Base-by-base conservation (phyloP, 2,797 vertebrate genomes). In the Macropodus opercularis region DNA sequence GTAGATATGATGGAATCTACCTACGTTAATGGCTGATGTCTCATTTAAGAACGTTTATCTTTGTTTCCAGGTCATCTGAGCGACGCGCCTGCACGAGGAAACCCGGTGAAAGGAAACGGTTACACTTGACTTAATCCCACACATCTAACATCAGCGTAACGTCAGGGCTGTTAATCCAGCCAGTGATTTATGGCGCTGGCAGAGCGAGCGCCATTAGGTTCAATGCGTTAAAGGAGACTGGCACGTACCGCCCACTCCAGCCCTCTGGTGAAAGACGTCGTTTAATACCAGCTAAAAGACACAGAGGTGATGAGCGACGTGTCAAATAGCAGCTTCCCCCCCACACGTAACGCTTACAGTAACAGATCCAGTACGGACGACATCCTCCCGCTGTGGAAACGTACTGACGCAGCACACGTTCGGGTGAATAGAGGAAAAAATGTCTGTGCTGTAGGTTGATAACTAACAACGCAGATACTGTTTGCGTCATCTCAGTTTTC, bases 181-280 rank as follows among this genome's bases (percentile, higher is more conserved):
- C 59, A 52, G 41, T 63, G 68, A 80, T 74, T 73, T 80, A 80
- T 79, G 48, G 27, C 53, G 53, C 53, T 75, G 78, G 80, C 71
- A 75, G 70, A 14, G 38, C 38, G 3, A 65, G 44, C 53, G 34
- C 19, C 13, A n/a, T 58, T 21, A 63, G 70, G 72, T 79, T 75
- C 81, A 63, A 62, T 77, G 71, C 47, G 43, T 56, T 61, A 69
- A 47, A 53, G 54, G 22, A 50, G 56, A 75, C 47, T 66, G 65
- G 47, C 46, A 81, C 71, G 66, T 53, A 47, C 15, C 63, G 64
- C 22, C 26, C 23, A 36, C 42, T 32, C 29, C 5, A 73, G 48
- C 49, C 35, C 22, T 52, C 15, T 29, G 58, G 32, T 53, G n/a
- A 68, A 62, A 71, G 21, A 49, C 0, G 3, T 19, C 18, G 44